phyloP scores from a whole-genome alignment of 35 echinoderm and acorn worm genomes.

The Apostichopus japonicus region DNA sequence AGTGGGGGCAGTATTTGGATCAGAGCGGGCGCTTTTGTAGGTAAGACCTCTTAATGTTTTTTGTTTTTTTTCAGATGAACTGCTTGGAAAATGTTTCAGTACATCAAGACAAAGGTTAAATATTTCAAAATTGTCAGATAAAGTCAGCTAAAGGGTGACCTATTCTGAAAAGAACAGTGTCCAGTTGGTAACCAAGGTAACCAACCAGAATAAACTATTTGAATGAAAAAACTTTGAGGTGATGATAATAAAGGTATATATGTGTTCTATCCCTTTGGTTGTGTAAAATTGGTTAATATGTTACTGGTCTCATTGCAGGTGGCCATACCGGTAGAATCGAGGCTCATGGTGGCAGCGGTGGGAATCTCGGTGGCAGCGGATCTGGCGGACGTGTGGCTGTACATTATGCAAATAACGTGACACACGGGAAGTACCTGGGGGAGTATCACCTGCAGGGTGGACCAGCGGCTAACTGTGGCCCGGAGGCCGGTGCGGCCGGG shows the following conservation, averaged over 20 bases:
- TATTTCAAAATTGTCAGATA: no score
- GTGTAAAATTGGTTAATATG: no score
- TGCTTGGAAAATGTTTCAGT: no score
- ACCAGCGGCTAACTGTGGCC: constrained; percentile 10
- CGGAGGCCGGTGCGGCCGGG: constrained; percentile 82
- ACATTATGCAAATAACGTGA: constrained; percentile 83
- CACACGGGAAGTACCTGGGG: constrained; percentile 80
- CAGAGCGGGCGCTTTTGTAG: constrained; percentile 72
- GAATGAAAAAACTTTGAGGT: no score
- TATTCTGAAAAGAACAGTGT: no score
- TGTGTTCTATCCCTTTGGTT: no score
- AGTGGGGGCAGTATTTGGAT: constrained; percentile 88
- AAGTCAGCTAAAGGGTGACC: no score
- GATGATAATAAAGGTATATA: no score
- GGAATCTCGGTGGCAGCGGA: constrained; percentile 71
- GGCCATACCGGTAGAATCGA: constrained; percentile 88
- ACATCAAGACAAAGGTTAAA: no score
- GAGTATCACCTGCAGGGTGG: constrained; percentile 72
- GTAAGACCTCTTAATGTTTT: constrained; percentile 9
- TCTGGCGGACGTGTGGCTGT: constrained; percentile 84
- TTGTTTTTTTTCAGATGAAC: no score
- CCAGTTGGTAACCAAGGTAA: no score
- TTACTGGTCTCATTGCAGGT: constrained; percentile 40
- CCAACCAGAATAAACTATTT: no score
- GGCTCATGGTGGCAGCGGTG: constrained; percentile 70